Base-by-base conservation (phyloP, 2,113 vertebrate genomes). In the Strix uralensis region DNA sequence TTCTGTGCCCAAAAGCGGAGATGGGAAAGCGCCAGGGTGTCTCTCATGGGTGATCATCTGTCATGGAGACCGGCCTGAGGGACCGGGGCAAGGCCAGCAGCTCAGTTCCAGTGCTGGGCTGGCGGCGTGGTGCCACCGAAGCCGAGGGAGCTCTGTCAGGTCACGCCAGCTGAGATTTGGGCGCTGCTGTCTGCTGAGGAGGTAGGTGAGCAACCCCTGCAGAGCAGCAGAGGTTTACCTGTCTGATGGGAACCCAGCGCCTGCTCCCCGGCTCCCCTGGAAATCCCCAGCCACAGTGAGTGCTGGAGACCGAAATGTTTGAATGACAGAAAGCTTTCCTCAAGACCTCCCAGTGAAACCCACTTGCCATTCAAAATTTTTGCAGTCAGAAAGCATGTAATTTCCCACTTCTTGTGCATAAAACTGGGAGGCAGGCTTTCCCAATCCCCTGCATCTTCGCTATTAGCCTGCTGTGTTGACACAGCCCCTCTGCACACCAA, bases 101-200 rank as follows among this genome's bases (percentile, higher is more conserved):
- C 59, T 83, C 55, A 6, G 3, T 16, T 10, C 11, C 71, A 25
- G 22, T 4, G 2, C 21, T 21, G 0, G 1, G 49, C 9, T 4
- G 6, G 38, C 1, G 0, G 46, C 3, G 1, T 1, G 0, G 71
- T 27, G 61, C 29, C n/a, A 22, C 52, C 1, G 0, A 42, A 26
- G 18, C 22, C 2, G 3, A 25, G 40, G 54, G 47, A 46, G 34
- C 58, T 22, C 46, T 36, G 66, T 25, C 12, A 17, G n/a, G 13
- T 49, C 15, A 5, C 38, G 5, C 13, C 58, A 34, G 46, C 58
- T 13, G 32, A 18, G 19, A 3, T 10, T 22, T 17, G 54, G 13
- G 67, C 23, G 32, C 63, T n/a, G 57, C 29, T 47, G 23, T 2
- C 46, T 52, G 30, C 66, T 32, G 30, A n/a, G 27, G n/a, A 57